Base-by-base conservation (phyloP, 2,113 vertebrate species). In the Ophthalmolycus amberensis region DNA sequence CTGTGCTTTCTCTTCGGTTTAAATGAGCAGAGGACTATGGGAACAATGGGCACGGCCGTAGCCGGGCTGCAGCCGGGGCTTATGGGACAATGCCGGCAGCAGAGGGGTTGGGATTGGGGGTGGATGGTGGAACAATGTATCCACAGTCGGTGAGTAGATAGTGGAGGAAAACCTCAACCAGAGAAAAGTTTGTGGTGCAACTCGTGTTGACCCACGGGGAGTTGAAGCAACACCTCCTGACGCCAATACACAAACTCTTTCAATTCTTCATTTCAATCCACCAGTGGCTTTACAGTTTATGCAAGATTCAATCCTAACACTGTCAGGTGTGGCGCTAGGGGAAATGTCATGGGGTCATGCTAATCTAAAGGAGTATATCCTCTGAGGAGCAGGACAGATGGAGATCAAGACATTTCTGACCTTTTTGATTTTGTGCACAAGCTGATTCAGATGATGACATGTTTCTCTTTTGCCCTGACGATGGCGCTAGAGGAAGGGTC, bases 11-110 rank as follows among this genome's bases (percentile, higher is more conserved):
- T 54, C 64, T 52, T 50, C 70, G 18, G 66, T 42, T 72, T 44
- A 4, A 20, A 20, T 29, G 8, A 22, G 37, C 32, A 25, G 48
- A 34, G 11, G 0, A 11, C 40, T 18, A 1, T 3, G n/a, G 44
- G 52, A 66, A 97, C 95, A 96, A 96, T 95, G 48, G 90, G 94
- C 75, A 1, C 32, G 14, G 60, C 29, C 59, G 46, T 18, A 59
- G 68, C 67, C 11, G 69, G 37, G 38, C 77, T 48, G 50, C 50
- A 80, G 70, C 62, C 32, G 63, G 70, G 54, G 79, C 42, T 81
- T 63, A 75, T 75, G 32, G 56, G 64, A 69, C 71, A 52, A 42
- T 62, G 18, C 68, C 54, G 37, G 62, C 38, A 52, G 69, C 18
- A 22, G 11, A 14, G n/a, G 54, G 54, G 34, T 94, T 94, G 93